Percentiles rank a stretch among this genome's conserved stretches.
These are phyloP conservation scores for Plestiodon gilberti DNA, from an alignment of 2,113 vertebrate species.

Conservation along the genomic window DNA sequence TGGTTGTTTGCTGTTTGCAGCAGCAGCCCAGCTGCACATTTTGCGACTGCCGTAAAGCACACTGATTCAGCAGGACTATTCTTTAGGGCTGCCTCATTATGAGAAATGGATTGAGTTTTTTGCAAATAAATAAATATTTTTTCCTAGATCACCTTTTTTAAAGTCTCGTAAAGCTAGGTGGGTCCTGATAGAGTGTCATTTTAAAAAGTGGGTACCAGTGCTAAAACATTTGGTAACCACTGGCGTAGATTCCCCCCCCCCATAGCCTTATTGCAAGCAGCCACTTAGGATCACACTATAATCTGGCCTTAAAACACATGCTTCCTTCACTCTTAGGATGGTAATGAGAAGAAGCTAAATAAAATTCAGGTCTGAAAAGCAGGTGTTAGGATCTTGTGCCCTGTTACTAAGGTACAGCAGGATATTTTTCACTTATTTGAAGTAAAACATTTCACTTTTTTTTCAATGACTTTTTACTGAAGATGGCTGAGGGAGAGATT, in stretches of 20 bases:
- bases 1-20: no score
- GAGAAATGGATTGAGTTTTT: no score
- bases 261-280: neutral
- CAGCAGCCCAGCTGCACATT: no score
- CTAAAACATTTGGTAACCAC: no score
- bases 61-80: no score
- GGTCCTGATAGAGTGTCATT: no score
- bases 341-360: neutral
- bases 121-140: no score
- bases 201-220: no score
- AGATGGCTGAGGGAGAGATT: neutral
- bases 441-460: neutral
- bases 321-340: neutral
- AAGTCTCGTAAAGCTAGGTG: no score
- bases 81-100: no score
- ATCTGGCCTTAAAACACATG: neutral
- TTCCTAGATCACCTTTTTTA: no score
- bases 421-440: neutral
- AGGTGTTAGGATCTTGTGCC: neutral
- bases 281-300: neutral
- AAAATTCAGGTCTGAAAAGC: neutral
- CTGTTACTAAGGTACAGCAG: neutral
- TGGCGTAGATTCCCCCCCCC: neutral
- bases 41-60: no score
- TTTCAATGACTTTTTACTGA: slow-evolving; percentile 8